phyloP scores from a whole-genome alignment of 1,140 invertebrate species.

The Copidosoma floridanum region DNA sequence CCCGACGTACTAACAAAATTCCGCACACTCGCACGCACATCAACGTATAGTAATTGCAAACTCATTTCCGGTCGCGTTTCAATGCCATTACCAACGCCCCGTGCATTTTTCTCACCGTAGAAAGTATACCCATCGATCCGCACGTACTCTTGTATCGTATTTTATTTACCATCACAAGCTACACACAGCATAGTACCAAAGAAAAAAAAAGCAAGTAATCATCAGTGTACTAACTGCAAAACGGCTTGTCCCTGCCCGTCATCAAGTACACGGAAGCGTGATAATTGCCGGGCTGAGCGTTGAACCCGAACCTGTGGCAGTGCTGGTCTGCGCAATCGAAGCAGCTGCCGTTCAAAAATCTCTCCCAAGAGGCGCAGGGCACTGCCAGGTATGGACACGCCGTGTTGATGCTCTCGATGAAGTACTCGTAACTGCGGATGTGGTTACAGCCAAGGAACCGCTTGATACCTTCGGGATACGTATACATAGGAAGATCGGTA shows the following conservation, averaged over 20 bases:
- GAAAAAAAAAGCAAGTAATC: neutral
- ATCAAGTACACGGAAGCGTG: slow-evolving; percentile 68
- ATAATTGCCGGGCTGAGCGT: slow-evolving; percentile 60
- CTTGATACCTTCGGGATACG: slow-evolving; percentile 72
- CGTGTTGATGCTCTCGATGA: slow-evolving; percentile 80
- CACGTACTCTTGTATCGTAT: no score
- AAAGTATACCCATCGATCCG: no score
- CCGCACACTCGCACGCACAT: no score
- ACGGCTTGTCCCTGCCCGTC: slow-evolving; percentile 67
- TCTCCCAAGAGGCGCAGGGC: slow-evolving; percentile 75
- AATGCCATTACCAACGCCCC: neutral
- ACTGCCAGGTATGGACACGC: slow-evolving; percentile 73
- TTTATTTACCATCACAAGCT: no score
- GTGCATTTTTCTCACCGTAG: neutral
- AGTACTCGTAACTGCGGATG: slow-evolving; percentile 79
- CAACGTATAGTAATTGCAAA: neutral
- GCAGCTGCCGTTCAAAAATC: slow-evolving; percentile 73
- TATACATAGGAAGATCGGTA: no score
- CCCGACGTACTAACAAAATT: no score
- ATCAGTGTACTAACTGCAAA: slow-evolving; percentile 70
- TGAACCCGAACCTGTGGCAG: slow-evolving; percentile 70
- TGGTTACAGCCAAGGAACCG: slow-evolving; percentile 83
- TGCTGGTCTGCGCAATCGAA: slow-evolving; percentile 67
- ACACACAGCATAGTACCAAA: no score
- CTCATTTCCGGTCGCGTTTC: neutral